Base-by-base conservation (phyloP, 2,113 vertebrate genomes). In the Ammodytes marinus region DNA sequence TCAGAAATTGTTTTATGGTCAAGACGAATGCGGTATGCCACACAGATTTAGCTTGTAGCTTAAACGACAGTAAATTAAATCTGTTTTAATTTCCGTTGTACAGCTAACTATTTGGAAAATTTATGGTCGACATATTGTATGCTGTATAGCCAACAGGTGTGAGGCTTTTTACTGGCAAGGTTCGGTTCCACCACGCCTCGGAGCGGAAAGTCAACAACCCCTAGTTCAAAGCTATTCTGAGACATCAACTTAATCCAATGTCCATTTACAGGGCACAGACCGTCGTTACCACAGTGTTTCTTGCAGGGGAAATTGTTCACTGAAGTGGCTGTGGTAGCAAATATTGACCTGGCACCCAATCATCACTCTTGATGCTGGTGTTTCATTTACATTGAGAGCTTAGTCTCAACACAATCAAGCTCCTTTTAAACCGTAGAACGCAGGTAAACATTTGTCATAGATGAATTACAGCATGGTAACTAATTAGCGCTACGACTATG, bases 141-240 rank as follows among this genome's bases (percentile, higher is more conserved):
- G 14, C 43, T 72, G 15, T 45, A 37, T 17, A n/a, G 17, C 8
- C 0, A 46, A 8, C 61, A 69, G 43, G 60, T 71, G 74, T 42
- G 49, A 9, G 67, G 13, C 46, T 27, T 89, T 83, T 89, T 39
- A 60, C 59, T 79, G 58, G 60, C 69, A 77, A 12, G 55, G 15
- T 54, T 61, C 8, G 37, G 52, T 63, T 57, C 43, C 53, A 58
- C 52, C 77, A 73, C 49, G 27, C 65, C 39, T 79, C 4, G 1
- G 3, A 57, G 71, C 50, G 42, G 49, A 37, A 86, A 59, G 75
- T 84, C 73, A 75, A 39, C 11, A 2, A 15, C 6, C 27, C 19
- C 60, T 77, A 57, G 45, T 67, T 79, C 45, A 9, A 13, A 73
- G 45, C 46, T 80, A 84, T 74, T 79, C 59, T 69, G 45, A 69